Evolutionary conservation across 2,797 vertebrate species (phyloP), one percentile per base, ranked within the genome.

Genomic region (Sciurus carolinensis): DNA sequence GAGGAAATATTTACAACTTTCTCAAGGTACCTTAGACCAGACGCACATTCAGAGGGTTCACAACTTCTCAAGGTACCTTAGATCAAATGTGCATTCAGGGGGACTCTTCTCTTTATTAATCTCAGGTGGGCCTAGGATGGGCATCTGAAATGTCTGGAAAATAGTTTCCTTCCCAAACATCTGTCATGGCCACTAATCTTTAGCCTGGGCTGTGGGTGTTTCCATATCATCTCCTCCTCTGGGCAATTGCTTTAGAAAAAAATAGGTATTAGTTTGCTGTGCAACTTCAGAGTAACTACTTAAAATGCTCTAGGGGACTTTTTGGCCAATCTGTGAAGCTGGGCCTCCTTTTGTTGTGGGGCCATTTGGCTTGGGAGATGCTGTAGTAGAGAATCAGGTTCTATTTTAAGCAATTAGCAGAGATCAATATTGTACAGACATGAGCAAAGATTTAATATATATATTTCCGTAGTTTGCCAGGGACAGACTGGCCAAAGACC

Each of bases 341-440:
- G 33, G 81, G 39, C 73, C 87, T 93, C 87, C 75, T 88, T 96
- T 95, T 95, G 42, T 93, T 91, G 52, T 94, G 84, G 72, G 90
- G 84, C 71, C 88, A 0, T 94, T 93, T 91, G 90, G 50, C 42
- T 94, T 95, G 93, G 71, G 66, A 88, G 72, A 94, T 93, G 39
- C 69, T 96, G 20, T 95, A 83, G 36, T 86, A 96, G 97, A 97
- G 96, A 98, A 98, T 98, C 97, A 97, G 97, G 97, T 98, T 98
- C 85, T 98, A 97, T 97, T 98, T 98, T 97, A 97, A 96, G 95
- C 86, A 98, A 62, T 98, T 97, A 98, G 95, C 90, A 98, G 57
- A 98, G 96, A 97, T 98, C 92, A 98, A 95, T 98, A 98, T 97
- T 98, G 97, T 98, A 97, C 96, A 98, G 95, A 97, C 84, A 97